Conservation (phyloP, 2,797 vertebrate species). For the Todus mexicanus region DNA sequence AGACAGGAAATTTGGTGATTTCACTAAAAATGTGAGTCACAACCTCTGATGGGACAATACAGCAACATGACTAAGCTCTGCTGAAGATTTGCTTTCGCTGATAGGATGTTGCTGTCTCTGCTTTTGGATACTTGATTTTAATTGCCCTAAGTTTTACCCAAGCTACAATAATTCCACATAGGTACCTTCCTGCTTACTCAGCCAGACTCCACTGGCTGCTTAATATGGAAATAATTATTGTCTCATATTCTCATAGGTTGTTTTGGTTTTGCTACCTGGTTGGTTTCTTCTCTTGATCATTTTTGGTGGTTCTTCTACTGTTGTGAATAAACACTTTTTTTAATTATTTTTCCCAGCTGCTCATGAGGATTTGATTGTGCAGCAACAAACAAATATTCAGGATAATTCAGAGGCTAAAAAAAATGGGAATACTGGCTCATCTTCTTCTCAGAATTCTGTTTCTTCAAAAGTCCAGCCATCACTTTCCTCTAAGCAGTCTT, state of each 20-base stretch:
- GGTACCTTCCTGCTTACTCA: not conserved
- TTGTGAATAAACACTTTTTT: conserved; percentile 10
- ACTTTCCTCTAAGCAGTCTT: conserved; percentile 37
- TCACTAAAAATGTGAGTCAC: not conserved
- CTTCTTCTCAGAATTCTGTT: conserved; percentile 40
- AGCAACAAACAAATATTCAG: conserved; percentile 56
- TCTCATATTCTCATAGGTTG: not conserved
- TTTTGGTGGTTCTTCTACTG: not conserved
- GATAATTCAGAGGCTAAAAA: conserved; percentile 51
- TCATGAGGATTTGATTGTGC: conserved; percentile 61
- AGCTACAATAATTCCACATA: not conserved
- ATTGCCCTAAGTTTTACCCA: not conserved
- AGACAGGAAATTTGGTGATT: not conserved
- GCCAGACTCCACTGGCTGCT: not conserved
- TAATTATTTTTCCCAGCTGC: conserved; percentile 67
- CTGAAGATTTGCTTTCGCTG: not conserved
- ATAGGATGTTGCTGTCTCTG: not conserved
- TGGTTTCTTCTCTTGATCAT: not conserved
- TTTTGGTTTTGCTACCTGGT: not conserved
- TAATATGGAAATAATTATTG: not conserved
- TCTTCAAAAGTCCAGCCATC: conserved; percentile 44
- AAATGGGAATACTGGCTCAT: not conserved
- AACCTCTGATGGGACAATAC: not conserved
- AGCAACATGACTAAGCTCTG: not conserved
- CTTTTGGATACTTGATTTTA: not conserved